Percentiles rank a stretch among this genome's conserved stretches.
Evolutionary conservation across 2,888 invertebrate genomes (phyloP).

Genomic region (Sphinx pinastri): DNA sequence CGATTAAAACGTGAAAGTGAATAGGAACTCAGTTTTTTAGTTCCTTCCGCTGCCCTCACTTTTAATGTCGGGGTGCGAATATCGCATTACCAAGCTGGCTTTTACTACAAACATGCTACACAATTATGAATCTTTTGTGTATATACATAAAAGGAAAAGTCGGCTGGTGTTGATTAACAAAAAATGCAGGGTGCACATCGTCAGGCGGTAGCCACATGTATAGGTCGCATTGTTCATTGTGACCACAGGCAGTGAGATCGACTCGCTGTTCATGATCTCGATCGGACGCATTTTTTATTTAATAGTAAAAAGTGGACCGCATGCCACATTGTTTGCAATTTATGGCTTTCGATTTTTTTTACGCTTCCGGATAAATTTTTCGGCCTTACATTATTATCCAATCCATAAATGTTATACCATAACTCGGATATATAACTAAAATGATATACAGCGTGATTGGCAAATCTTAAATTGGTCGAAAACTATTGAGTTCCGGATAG

Average conservation of each 20-base stretch:
- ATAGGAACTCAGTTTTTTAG: slow-evolving; percentile 76
- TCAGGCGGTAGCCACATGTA: slow-evolving; percentile 82
- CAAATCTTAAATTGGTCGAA: too few relatives aligned
- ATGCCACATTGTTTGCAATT: slow-evolving; percentile 72
- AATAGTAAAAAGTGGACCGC: slow-evolving; percentile 56
- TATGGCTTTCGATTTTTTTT: slow-evolving; percentile 70
- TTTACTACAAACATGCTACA: slow-evolving; percentile 31
- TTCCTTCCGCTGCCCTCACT: slow-evolving; percentile 82
- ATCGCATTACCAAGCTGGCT: slow-evolving; percentile 72
- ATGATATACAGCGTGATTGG: too few relatives aligned
- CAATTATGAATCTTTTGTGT: slow-evolving; percentile 36
- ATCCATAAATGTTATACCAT: neutral
- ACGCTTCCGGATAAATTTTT: slow-evolving; percentile 61
- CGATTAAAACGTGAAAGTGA: slow-evolving; percentile 78
- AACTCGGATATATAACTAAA: too few relatives aligned
- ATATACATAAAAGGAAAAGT: slow-evolving; percentile 43
- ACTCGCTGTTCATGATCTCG: slow-evolving; percentile 66
- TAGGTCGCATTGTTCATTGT: slow-evolving; percentile 70
- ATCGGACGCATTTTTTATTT: slow-evolving; percentile 63
- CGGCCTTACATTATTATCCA: slow-evolving; percentile 5
- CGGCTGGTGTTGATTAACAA: slow-evolving; percentile 36
- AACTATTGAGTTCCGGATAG: too few relatives aligned
- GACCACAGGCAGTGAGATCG: slow-evolving; percentile 67
- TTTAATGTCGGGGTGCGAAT: slow-evolving; percentile 77
- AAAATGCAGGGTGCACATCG: slow-evolving; percentile 54